Percentiles rank a stretch among this genome's conserved stretches.
phyloP scores from a whole-genome alignment of 2,113 vertebrate species.

The Telmatochromis sp. region DNA sequence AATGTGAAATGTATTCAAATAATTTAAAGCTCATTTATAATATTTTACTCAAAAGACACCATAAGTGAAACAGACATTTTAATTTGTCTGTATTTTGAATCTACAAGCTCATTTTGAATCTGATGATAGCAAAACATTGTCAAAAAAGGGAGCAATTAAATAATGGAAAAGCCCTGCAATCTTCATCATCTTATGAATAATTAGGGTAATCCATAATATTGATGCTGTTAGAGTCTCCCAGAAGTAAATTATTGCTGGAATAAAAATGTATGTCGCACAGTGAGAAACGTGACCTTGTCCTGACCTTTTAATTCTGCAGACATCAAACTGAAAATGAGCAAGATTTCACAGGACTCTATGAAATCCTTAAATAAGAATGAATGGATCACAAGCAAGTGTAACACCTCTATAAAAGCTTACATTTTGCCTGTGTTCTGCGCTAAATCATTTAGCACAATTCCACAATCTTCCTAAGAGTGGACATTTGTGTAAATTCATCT shows the following conservation, averaged over 20 bases:
- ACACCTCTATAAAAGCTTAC: not conserved
- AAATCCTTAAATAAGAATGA: not conserved
- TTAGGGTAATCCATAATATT: not conserved
- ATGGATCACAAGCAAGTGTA: not conserved
- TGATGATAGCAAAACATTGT: not conserved
- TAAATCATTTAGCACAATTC: not conserved
- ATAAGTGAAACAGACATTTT: not conserved
- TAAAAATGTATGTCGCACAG: not conserved
- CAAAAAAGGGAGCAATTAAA: not conserved
- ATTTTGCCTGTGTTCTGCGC: not conserved
- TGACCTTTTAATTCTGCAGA: not conserved
- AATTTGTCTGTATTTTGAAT: not conserved
- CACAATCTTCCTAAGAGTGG: not conserved
- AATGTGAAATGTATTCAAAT: not conserved
- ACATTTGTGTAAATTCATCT: not conserved
- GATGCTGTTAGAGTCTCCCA: accelerated
- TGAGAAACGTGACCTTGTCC: not conserved
- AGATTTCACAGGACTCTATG: not conserved
- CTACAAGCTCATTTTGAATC: not conserved
- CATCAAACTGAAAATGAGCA: not conserved
- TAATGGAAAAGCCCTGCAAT: not conserved
- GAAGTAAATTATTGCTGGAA: not conserved
- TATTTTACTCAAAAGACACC: not conserved
- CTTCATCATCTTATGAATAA: not conserved
- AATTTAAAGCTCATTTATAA: not conserved